Conservation (phyloP, 2,113 vertebrate genomes). For the Chaetops frenatus region DNA sequence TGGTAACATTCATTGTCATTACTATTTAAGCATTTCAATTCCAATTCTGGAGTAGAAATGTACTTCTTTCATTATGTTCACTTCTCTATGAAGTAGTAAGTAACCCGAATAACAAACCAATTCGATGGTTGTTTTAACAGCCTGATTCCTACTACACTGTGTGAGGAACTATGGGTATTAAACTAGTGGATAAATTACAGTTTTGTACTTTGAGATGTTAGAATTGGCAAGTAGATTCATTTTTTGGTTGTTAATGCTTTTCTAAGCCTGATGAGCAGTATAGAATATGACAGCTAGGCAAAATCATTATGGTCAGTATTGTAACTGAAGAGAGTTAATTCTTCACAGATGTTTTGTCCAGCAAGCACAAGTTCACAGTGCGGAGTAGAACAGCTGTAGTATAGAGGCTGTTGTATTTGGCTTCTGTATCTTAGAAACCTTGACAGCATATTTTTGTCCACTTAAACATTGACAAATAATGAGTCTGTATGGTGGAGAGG, state of each 20-base stretch:
- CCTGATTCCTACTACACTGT: not conserved
- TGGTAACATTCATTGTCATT: not conserved
- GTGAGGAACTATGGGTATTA: not conserved
- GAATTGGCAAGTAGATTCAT: not conserved
- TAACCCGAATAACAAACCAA: not conserved
- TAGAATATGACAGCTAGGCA: not conserved
- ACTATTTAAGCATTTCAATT: not conserved
- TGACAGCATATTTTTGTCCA: not conserved
- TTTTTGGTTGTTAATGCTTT: not conserved
- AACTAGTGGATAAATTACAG: not conserved
- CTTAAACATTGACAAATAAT: not conserved
- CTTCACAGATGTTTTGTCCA: not conserved
- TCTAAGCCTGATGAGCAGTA: not conserved
- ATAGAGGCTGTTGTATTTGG: not conserved
- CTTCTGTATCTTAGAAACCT: not conserved
- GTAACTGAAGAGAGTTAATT: not conserved
- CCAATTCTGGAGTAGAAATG: not conserved
- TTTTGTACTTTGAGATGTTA: not conserved
- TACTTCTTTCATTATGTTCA: not conserved
- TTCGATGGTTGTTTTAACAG: not conserved
- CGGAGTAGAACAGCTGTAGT: accelerated
- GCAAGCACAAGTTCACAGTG: not conserved
- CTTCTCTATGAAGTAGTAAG: not conserved
- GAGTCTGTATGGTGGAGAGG: not conserved
- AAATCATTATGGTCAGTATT: not conserved